Evolutionary conservation across 1,140 invertebrate species (phyloP).

Genomic region (Tigriopus japonicus): DNA sequence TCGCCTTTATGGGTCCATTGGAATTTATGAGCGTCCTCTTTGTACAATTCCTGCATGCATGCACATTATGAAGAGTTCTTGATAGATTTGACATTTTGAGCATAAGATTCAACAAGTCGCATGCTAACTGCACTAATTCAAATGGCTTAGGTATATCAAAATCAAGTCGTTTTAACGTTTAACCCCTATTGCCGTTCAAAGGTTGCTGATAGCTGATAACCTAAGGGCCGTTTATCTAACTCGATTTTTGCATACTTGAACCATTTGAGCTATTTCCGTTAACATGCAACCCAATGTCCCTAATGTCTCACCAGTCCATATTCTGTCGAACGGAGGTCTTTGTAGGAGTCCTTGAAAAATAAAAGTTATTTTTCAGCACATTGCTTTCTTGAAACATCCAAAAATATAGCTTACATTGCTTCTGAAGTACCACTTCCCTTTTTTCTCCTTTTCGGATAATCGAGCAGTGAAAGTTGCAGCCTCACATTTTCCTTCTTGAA

Average conservation of each 20-base stretch:
- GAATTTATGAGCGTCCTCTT: not conserved
- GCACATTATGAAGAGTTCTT: no score
- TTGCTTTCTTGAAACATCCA: not conserved
- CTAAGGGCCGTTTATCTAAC: no score
- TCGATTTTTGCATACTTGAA: no score
- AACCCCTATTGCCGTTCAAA: no score
- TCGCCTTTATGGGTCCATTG: slow-evolving; percentile 43
- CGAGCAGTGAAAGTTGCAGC: slow-evolving; percentile 1
- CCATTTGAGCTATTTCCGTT: no score
- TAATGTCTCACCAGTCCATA: not conserved
- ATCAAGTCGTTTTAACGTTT: no score
- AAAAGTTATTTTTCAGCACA: not conserved
- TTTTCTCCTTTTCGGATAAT: slow-evolving; percentile 4
- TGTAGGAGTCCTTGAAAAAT: slow-evolving; percentile 3
- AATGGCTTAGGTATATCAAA: no score
- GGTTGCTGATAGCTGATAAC: no score
- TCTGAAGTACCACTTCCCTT: slow-evolving; percentile 12
- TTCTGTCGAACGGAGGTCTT: not conserved
- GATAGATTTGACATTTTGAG: no score
- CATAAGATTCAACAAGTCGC: no score
- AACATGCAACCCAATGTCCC: no score
- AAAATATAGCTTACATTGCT: not conserved
- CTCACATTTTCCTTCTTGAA: slow-evolving; percentile 11
- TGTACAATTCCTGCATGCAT: not conserved
- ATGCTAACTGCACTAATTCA: no score